Percentiles rank a stretch among this genome's conserved stretches.
phyloP scores from a whole-genome alignment of 1,140 invertebrate genomes.

The Drosophila pseudoobscura region DNA sequence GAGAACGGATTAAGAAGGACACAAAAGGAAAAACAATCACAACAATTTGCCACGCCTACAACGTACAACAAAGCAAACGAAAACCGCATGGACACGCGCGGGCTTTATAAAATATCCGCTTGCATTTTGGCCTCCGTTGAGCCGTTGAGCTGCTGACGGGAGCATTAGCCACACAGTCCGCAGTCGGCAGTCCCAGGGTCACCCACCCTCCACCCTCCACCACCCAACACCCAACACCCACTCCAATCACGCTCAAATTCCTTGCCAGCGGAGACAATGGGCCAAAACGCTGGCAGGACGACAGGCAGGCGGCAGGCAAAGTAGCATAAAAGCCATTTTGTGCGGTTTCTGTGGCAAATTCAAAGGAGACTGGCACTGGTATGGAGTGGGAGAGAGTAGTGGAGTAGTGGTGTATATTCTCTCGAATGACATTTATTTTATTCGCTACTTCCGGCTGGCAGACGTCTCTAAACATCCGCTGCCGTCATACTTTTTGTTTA shows the following conservation, averaged over 20 bases:
- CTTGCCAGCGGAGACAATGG: slow-evolving; percentile 29
- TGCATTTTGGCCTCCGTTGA: too few species aligned
- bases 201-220: slow-evolving; percentile 9
- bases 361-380: not conserved
- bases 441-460: slow-evolving; percentile 76
- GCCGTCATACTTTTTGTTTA: slow-evolving; percentile 78
- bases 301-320: slow-evolving; percentile 16
- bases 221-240: not conserved
- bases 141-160: slow-evolving; percentile 32
- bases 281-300: not conserved
- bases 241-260: not conserved
- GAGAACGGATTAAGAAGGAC: slow-evolving; percentile 7
- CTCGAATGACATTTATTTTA: slow-evolving; percentile 78
- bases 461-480: slow-evolving; percentile 76
- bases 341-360: slow-evolving; percentile 59
- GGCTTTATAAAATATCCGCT: slow-evolving; percentile 41
- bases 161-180: slow-evolving; percentile 35
- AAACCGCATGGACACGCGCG: slow-evolving; percentile 74
- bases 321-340: slow-evolving; percentile 78
- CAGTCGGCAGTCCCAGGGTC: not conserved
- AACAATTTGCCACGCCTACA: slow-evolving; percentile 80
- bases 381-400: not conserved
- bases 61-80: slow-evolving; percentile 16
- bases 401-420: slow-evolving; percentile 1
- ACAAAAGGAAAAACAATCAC: slow-evolving; percentile 71